Base-by-base conservation (phyloP, 2,797 vertebrate species). In the Etheostoma nigrum region DNA sequence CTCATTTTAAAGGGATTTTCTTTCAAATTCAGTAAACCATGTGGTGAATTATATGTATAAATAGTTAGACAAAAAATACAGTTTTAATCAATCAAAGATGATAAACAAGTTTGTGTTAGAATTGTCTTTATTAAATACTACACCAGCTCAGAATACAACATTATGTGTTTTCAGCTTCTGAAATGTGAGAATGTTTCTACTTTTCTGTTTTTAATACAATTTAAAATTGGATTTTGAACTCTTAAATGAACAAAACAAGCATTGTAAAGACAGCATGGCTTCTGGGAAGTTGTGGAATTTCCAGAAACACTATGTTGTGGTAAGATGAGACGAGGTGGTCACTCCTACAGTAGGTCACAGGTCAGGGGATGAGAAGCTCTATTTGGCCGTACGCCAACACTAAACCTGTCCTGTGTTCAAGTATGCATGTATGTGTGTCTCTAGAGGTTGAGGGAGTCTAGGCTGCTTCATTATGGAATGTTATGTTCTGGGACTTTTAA, bases 91-190 rank as follows among this genome's bases (percentile, higher is more conserved):
- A 11, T 52, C 7, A 70, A 51, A 76, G 18, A 85, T 30, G 12
- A 16, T n/a, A 23, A 71, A 27, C 36, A 25, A 58, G 47, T 76
- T 78, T 54, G 52, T 80, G 42, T 83, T 64, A 61, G 8, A 48
- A 23, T 72, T 27, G 2, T 45, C 21, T 75, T 86, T 83, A 83
- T 68, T 81, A 16, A 60, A 27, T 0, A 2, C 36, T 54, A 58
- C 45, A 68, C 15, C 13, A 59, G 42, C 19, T 62, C 48, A 36
- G 14, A 4, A 5, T 61, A 15, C 48, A 55, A 27, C 10, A 58
- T n/a, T 25, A 14, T n/a, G 7, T 27, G 5, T 40, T 18, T 55
- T 21, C 7, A 59, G 54, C 14, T 54, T 45, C 27, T 42, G 12
- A 48, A n/a, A 58, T 18, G 12, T 6, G 30, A 59, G 1, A 4